A percentile compares a stretch with the other conserved stretches of the same genome.
These are phyloP conservation scores for Otocyon megalotis DNA, from an alignment of 2,113 vertebrate genomes.

Conservation along the genomic window DNA sequence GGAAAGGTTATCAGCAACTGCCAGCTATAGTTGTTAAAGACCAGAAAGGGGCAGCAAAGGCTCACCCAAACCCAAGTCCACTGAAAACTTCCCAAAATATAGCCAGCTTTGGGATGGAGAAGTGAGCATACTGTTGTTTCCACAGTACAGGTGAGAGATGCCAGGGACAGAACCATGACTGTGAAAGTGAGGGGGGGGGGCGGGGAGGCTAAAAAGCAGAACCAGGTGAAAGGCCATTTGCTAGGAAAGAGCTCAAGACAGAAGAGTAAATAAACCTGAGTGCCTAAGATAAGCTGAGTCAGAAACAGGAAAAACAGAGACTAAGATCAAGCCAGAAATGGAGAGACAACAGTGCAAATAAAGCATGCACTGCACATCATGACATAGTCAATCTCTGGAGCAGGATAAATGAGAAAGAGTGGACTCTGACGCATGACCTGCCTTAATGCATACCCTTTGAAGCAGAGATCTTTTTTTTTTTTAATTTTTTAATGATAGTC, in stretches of 20 bases:
- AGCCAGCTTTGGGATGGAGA: neutral
- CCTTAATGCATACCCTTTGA: neutral
- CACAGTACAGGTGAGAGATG: neutral
- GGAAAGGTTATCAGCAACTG: slow-evolving; percentile 4
- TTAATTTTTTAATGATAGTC: too few species aligned
- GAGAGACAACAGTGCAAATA: neutral
- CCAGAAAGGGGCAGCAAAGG: slow-evolving; percentile 68
- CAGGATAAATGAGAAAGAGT: neutral
- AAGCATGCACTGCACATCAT: neutral
- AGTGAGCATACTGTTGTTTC: neutral
- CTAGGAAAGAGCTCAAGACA: neutral
- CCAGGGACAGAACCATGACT: neutral
- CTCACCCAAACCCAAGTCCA: neutral
- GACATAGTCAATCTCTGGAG: neutral
- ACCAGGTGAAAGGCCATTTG: slow-evolving; percentile 1
- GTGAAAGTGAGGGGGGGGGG: neutral
- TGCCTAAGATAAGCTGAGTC: neutral
- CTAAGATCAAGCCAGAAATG: neutral
- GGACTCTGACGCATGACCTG: neutral
- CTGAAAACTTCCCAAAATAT: neutral
- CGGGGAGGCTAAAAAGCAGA: neutral
- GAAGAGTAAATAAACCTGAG: neutral
- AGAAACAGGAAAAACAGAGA: neutral
- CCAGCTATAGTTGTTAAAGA: neutral
- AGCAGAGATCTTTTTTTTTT: neutral